Percentiles rank a stretch among this genome's conserved stretches.
These are phyloP conservation scores for Rhinolophus ferrumequinum DNA, from an alignment of 2,113 vertebrate species.

Conservation along the genomic window DNA sequence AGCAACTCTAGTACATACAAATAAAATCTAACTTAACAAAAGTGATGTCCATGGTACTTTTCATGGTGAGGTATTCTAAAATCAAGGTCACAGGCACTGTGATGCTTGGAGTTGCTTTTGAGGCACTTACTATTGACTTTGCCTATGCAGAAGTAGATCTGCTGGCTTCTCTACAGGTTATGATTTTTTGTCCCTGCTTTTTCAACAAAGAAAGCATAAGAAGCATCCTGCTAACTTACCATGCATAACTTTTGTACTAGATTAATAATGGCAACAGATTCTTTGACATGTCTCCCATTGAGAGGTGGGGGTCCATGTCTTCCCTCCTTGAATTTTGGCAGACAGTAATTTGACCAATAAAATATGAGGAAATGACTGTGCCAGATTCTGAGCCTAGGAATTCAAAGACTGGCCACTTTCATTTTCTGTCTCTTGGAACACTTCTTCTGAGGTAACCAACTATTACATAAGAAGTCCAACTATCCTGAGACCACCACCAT, in stretches of 20 bases:
- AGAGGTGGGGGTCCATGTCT: background rate
- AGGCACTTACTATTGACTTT: background rate
- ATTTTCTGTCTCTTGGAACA: background rate
- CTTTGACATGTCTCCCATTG: background rate
- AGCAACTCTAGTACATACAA: background rate
- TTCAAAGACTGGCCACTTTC: background rate
- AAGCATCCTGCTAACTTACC: background rate
- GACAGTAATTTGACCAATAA: slow-evolving; percentile 23
- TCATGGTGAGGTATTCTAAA: background rate
- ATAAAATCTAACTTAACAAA: slow-evolving; percentile 35
- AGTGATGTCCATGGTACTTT: background rate
- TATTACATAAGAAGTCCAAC: background rate
- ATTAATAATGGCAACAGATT: slow-evolving; percentile 2
- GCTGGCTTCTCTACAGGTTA: background rate
- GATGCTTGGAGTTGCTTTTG: background rate
- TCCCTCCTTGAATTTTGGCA: background rate
- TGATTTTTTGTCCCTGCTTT: background rate
- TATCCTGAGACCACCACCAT: background rate
- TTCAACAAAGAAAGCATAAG: slow-evolving; percentile 12
- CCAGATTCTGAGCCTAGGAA: background rate
- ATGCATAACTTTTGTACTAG: background rate
- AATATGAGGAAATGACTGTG: background rate
- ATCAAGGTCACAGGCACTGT: background rate
- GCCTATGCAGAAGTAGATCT: background rate
- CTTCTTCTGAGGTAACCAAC: background rate